Percentiles rank a stretch among this genome's conserved stretches.
Evolutionary conservation across 2,888 invertebrate species (phyloP).

Genomic region (Drosophila yooni): DNA sequence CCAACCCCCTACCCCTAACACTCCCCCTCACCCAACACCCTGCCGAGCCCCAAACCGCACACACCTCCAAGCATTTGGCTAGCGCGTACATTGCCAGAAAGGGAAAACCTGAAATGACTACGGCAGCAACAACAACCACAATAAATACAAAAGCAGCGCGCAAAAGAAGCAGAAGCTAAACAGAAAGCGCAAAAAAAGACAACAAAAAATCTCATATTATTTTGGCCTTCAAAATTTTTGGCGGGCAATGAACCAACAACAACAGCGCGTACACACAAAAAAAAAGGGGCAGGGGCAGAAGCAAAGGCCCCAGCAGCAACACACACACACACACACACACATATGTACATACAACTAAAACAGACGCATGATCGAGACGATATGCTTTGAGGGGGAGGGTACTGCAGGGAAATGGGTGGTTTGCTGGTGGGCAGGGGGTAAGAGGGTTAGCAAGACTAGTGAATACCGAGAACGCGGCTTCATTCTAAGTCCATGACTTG

Average conservation of each 20-base stretch:
- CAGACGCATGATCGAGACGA: slow-evolving; percentile 49
- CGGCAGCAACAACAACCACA: slow-evolving; percentile 44
- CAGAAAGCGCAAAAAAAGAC: slow-evolving; percentile 57
- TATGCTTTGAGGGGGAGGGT: background rate
- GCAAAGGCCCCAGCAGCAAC: slow-evolving; percentile 7
- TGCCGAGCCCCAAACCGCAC: slow-evolving; percentile 10
- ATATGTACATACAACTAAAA: slow-evolving; percentile 25
- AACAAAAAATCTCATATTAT: slow-evolving; percentile 75
- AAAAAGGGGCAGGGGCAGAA: slow-evolving; percentile 3
- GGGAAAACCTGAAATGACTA: slow-evolving; percentile 77
- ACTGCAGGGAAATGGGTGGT: background rate
- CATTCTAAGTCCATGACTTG: slow-evolving; percentile 43
- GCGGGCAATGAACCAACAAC: slow-evolving; percentile 84
- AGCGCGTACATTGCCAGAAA: slow-evolving; percentile 70
- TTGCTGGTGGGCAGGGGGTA: background rate
- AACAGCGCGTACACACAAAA: slow-evolving; percentile 53
- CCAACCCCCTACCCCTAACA: background rate
- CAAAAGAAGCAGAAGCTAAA: slow-evolving; percentile 60
- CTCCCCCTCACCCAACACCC: background rate
- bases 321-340: slow-evolving; percentile 7
- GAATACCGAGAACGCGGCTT: slow-evolving; percentile 18
- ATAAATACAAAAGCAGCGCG: slow-evolving; percentile 48
- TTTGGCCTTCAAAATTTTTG: slow-evolving; percentile 84
- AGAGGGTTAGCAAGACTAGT: slow-evolving; percentile 1
- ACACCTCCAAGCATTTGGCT: slow-evolving; percentile 44